Evolutionary conservation across 2,888 invertebrate genomes (phyloP).

Genomic region (Clepsis dumicolana): DNA sequence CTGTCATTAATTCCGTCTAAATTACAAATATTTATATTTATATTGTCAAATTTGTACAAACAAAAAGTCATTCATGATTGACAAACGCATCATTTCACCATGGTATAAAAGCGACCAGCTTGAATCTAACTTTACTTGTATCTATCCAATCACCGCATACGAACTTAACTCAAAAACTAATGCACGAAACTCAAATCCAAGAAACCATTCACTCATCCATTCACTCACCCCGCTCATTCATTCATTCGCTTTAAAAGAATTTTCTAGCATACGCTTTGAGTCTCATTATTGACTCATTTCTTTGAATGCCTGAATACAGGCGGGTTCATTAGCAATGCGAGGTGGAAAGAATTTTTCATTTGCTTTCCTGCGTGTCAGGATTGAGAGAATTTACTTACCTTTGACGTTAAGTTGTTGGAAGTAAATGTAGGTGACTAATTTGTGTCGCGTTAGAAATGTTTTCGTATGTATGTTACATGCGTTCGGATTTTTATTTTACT

Average conservation of each 20-base stretch:
- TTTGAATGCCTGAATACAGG: slow-evolving; percentile 60
- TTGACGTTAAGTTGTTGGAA: slow-evolving; percentile 44
- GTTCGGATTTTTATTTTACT: not conserved
- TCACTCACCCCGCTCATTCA: slow-evolving; percentile 33
- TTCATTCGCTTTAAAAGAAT: slow-evolving; percentile 60
- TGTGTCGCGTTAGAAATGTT: not conserved
- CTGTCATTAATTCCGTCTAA: too few species aligned
- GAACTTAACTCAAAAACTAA: not conserved
- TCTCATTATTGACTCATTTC: slow-evolving; percentile 70
- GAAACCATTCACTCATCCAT: slow-evolving; percentile 35
- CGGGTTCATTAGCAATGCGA: slow-evolving; percentile 65
- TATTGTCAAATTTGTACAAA: too few species aligned
- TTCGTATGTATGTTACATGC: not conserved
- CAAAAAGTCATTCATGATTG: too few species aligned
- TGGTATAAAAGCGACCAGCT: too few species aligned
- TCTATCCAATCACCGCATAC: not conserved
- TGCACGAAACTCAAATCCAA: slow-evolving; percentile 8
- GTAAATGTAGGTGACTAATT: slow-evolving; percentile 3
- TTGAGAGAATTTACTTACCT: slow-evolving; percentile 57
- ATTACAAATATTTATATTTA: too few species aligned
- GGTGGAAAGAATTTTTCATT: slow-evolving; percentile 81
- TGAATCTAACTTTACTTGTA: too few species aligned
- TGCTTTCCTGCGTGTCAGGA: slow-evolving; percentile 62
- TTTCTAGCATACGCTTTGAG: slow-evolving; percentile 71
- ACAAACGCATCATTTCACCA: too few species aligned